Conservation (phyloP, 2,797 vertebrate genomes). For the Pangasius krempfi region DNA sequence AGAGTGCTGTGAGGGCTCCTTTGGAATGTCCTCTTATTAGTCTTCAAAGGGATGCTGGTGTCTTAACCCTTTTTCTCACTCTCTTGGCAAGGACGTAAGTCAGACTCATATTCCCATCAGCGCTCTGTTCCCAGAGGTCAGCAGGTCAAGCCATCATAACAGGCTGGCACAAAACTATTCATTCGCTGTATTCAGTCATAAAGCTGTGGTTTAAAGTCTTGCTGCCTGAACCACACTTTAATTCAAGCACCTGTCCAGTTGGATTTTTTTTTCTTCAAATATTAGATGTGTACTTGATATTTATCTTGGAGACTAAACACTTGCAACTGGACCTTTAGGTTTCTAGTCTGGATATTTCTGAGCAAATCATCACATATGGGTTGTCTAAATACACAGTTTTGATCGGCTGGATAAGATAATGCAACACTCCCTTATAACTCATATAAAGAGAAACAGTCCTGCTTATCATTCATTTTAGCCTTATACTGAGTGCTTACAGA, state of each 20-base stretch:
- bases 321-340: background rate
- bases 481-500: background rate
- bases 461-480: background rate
- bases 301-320: background rate
- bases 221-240: background rate
- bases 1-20: background rate
- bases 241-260: constrained; percentile 25
- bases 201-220: constrained; percentile 16
- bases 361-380: background rate
- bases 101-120: constrained; percentile 46
- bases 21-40: constrained; percentile 40
- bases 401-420: background rate
- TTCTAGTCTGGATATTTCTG: background rate
- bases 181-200: constrained; percentile 22
- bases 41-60: constrained; percentile 34
- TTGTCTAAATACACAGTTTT: background rate
- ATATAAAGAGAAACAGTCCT: background rate
- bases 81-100: constrained; percentile 31
- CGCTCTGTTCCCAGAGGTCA: constrained; percentile 40
- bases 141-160: constrained; percentile 21
- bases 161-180: constrained; percentile 33
- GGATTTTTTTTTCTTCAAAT: background rate
- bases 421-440: background rate
- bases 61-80: constrained; percentile 26
- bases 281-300: constrained; percentile 21